Evolutionary conservation across 2,888 invertebrate genomes (phyloP), one percentile per base, ranked within the genome.

Genomic region (Carterocephalus palaemon): DNA sequence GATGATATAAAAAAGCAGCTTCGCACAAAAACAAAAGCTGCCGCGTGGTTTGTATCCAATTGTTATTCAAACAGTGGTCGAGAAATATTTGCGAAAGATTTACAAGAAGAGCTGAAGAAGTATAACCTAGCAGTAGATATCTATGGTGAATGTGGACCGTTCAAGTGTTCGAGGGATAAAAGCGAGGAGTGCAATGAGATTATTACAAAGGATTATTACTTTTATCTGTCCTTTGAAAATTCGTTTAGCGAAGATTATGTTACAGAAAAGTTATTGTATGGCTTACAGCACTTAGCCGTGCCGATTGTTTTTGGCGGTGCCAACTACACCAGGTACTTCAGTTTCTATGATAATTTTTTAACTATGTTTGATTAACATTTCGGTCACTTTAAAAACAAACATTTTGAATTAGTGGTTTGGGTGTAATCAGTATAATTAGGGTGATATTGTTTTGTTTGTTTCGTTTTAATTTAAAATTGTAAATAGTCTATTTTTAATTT

Each of bases 201-300:
- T 36, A 49, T 80, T 36, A 53, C 61, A 22, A 53, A 43, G 0
- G 53, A 71, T 33, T 72, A 72, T 50, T 77, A 70, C 42, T 79
- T 78, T 56, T 79, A 80, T 60, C 62, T 79, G 28, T 63, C 79
- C 8, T 76, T 79, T 46, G 80, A 80, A 56, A 80, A 79, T 51
- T 62, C 75, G 2, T 64, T 76, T 15, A 64, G 66, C 50, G 69
- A 75, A 46, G 77, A 78, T 50, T 78, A 77, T 34, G 67, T 61
- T 10, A 79, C 81, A 2, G 81, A 81, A 50, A 80, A 80, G 49
- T 34, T 81, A 40, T 48, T 78, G 10, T 49, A 61, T 20, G 66
- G 67, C 1, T 57, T 81, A 20, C 54, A 69, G 16, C 57, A 76
- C 48, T 60, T 69, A 23, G 60, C 70, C 0, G 56, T 81, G 1